Evolutionary conservation across 2,113 vertebrate species (phyloP), one percentile per base, ranked within the genome.

Genomic region (Mobula birostris): DNA sequence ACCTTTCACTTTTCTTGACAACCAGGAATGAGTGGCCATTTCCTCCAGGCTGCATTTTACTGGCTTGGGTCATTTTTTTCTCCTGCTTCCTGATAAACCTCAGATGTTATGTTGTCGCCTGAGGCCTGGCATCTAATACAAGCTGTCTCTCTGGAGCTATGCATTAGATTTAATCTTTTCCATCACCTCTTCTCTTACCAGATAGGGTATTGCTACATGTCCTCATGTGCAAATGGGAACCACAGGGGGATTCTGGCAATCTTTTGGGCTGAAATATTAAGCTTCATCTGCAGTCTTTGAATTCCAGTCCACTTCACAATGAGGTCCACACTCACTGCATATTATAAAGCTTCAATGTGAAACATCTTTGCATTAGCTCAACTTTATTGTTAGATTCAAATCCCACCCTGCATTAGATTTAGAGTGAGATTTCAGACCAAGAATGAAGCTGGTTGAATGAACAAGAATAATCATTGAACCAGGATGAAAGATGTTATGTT

Each of bases 1-100:
- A 70, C 70, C 27, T 93, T 90, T 85, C 27, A 85, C 24, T 85
- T 93, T 56, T 93, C 12, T 56, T 74, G 70, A 74, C 68, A 93
- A 93, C 36, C 19, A 24, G 32, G 68, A 48, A 9, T 48, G 32
- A 61, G 29, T 27, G 56, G 68, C 19, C 40, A 93, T 12, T 74
- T 93, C 91, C 91, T 74, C 91, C 36, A 74, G 91, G 32, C 36
- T 29, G 70, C 36, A 7, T 21, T 93, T 93, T 48, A 74, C 29
- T 93, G 91, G 19, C 56, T 74, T 74, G 2, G 40, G 40, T 93
- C 66, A 56, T 72, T 27, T 56, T 21, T 40, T 74, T 7, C n/a
- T 7, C n/a, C 12, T 70, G n/a, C 66, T 32, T 74, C 91, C 70
- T 74, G 40, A 76, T 93, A 56, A 74, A 63, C 61, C 58, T 90